A percentile compares a stretch with the other conserved stretches of the same genome.
phyloP scores from a whole-genome alignment of 2,888 invertebrate genomes.

The Trichogramma evanescens region DNA sequence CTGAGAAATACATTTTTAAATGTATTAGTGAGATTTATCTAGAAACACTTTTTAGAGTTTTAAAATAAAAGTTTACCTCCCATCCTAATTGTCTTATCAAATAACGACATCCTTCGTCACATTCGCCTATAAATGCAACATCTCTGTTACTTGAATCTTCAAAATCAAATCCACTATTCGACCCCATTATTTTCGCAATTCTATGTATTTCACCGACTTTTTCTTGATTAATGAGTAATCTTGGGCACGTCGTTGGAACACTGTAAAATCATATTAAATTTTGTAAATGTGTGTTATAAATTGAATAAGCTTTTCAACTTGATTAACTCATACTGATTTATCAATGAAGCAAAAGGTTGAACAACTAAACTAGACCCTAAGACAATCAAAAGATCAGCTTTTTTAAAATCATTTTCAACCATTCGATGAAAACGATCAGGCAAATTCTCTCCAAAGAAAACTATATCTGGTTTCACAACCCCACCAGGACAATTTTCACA shows the following conservation, averaged over 20 bases:
- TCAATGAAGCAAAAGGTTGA: constrained; percentile 86
- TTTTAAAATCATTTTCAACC: constrained; percentile 66
- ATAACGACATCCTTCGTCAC: constrained; percentile 70
- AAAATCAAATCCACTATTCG: constrained; percentile 61
- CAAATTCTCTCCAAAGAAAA: constrained; percentile 90
- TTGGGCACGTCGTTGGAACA: constrained; percentile 63
- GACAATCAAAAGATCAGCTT: constrained; percentile 86
- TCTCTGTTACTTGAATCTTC: constrained; percentile 62
- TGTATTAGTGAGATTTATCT: constrained; percentile 2
- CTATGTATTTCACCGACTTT: constrained; percentile 47
- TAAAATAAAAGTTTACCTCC: constrained; percentile 54
- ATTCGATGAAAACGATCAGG: constrained; percentile 70
- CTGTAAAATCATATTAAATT: constrained; percentile 45
- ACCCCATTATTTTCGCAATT: constrained; percentile 43
- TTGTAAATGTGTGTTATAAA: neutral
- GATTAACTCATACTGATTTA: constrained; percentile 57
- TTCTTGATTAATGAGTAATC: constrained; percentile 82
- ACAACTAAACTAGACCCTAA: constrained; percentile 93
- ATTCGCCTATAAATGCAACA: constrained; percentile 75
- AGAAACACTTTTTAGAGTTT: neutral
- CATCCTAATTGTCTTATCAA: constrained; percentile 73
- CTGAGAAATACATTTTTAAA: constrained; percentile 39
- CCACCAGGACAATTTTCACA: constrained; percentile 68
- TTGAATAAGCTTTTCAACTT: neutral
- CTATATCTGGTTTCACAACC: constrained; percentile 89